phyloP scores from a whole-genome alignment of 2,888 invertebrate species.

The Synergus itoensis region DNA sequence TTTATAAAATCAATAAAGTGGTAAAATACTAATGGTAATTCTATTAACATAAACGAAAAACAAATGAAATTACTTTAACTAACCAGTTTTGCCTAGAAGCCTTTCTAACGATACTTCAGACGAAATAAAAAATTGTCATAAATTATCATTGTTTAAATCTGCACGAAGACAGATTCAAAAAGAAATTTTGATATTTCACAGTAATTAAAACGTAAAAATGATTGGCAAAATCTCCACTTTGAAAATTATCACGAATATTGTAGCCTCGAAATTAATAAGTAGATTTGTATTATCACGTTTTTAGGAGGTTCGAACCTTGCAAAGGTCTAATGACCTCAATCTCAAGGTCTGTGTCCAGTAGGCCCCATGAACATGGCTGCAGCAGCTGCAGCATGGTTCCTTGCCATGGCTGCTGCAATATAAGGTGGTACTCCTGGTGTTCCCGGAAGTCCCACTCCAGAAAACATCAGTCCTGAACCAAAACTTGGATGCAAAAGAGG shows the following conservation, averaged over 20 bases:
- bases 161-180: neutral
- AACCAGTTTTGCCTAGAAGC: neutral
- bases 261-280: slow-evolving; percentile 37
- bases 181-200: neutral
- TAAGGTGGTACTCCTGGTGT: slow-evolving; percentile 81
- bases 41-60: neutral
- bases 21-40: neutral
- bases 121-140: neutral
- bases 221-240: slow-evolving; percentile 12
- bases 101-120: neutral
- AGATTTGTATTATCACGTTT: slow-evolving; percentile 39
- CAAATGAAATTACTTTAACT: neutral
- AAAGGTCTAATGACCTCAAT: slow-evolving; percentile 33
- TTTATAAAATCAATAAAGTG: slow-evolving; percentile 7
- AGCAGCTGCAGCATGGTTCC: slow-evolving; percentile 79
- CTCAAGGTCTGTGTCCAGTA: slow-evolving; percentile 75
- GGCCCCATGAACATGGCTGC: slow-evolving; percentile 77
- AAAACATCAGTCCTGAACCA: slow-evolving; percentile 81
- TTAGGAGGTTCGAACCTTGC: slow-evolving; percentile 20
- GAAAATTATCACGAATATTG: slow-evolving; percentile 38
- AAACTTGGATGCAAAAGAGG: slow-evolving; percentile 88
- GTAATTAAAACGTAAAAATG: neutral
- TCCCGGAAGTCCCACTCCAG: slow-evolving; percentile 82
- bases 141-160: neutral
- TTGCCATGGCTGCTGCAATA: slow-evolving; percentile 81